Conservation (phyloP, 2,797 vertebrate species). For the Gambusia yucatana region DNA sequence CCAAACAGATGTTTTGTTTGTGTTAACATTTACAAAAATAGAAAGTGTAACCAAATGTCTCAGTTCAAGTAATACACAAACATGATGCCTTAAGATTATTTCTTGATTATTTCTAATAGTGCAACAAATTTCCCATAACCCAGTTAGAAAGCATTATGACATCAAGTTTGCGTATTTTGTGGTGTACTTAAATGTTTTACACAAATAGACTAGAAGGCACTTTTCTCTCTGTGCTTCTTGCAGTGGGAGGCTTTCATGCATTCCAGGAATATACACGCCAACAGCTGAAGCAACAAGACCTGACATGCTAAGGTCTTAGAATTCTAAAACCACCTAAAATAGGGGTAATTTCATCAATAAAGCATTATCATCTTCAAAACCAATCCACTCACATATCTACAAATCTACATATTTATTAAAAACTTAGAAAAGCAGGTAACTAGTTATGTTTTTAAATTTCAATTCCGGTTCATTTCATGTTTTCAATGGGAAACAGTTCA, state of each 20-base stretch:
- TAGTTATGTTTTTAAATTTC: neutral
- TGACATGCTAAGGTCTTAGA: slow-evolving; percentile 19
- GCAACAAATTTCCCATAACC: slow-evolving; percentile 27
- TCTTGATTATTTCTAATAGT: neutral
- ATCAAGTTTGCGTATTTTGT: slow-evolving; percentile 12
- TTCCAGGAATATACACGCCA: slow-evolving; percentile 38
- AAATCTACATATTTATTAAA: neutral
- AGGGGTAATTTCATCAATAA: slow-evolving; percentile 10
- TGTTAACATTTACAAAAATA: neutral
- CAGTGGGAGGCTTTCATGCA: slow-evolving; percentile 24
- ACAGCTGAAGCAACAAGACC: slow-evolving; percentile 46
- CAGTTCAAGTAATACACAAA: neutral
- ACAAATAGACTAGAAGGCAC: neutral
- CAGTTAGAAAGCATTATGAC: slow-evolving; percentile 47
- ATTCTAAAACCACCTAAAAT: slow-evolving; percentile 18
- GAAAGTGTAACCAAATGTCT: neutral
- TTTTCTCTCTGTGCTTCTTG: neutral
- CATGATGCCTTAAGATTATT: neutral
- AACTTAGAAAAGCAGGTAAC: neutral
- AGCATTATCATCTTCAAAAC: slow-evolving; percentile 2
- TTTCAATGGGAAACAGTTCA: neutral
- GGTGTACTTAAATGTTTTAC: slow-evolving; percentile 9
- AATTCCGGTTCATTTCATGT: neutral
- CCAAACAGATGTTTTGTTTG: neutral
- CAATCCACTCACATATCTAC: neutral